Evolutionary conservation across 1,140 invertebrate species (phyloP).

Genomic region (Reticulitermes speratus): DNA sequence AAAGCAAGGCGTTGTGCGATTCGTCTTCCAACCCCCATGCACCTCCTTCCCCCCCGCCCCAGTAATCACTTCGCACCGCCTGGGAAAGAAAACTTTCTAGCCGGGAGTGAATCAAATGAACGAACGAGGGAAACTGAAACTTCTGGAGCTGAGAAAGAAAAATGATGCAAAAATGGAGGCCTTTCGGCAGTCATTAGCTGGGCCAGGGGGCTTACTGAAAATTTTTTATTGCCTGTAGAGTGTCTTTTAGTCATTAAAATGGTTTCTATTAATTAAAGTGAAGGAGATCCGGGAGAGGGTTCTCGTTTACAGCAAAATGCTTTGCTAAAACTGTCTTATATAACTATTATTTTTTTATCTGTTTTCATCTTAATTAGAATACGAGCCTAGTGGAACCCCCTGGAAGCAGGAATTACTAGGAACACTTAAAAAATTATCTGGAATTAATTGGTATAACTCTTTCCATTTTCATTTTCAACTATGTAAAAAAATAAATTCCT

Average conservation of each 20-base stretch:
- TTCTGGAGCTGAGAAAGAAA: not conserved
- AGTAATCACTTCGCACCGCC: conserved; percentile 24
- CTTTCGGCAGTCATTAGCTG: conserved; percentile 6
- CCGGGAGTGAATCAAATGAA: not conserved
- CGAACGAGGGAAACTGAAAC: not conserved
- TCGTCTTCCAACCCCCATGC: conserved; percentile 16
- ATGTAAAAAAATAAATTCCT: not conserved
- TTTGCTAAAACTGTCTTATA: not conserved
- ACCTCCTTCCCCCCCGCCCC: not conserved
- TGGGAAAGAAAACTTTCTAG: conserved; percentile 20
- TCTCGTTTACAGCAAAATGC: not conserved
- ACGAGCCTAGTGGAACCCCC: not conserved
- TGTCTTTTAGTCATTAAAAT: conserved; percentile 7
- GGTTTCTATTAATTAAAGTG: conserved; percentile 25
- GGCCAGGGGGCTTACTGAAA: not conserved
- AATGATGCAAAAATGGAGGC: conserved; percentile 7
- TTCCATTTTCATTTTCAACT: not conserved
- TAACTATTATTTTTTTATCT: not conserved
- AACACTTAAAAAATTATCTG: not conserved
- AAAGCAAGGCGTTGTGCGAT: conserved; percentile 26
- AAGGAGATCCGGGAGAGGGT: not conserved
- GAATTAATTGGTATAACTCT: not conserved
- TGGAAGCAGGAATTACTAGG: not conserved
- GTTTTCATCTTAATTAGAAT: conserved; percentile 3
- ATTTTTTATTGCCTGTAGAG: not conserved